Conservation (phyloP, 2,888 invertebrate genomes). For the Lasioglossum villosulum region DNA sequence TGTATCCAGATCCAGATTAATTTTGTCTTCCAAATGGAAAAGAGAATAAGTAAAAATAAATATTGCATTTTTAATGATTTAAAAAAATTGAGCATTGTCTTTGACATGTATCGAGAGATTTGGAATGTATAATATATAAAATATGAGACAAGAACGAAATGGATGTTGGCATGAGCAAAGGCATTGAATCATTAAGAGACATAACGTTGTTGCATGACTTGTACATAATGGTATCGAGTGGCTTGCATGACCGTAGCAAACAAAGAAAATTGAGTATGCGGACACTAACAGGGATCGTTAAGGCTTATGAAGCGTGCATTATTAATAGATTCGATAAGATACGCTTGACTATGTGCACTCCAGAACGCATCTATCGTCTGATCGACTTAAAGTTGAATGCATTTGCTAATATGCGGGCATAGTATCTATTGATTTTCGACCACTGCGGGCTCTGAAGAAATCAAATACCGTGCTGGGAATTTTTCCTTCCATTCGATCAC, state of each 20-base stretch:
- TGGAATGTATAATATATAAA: not conserved
- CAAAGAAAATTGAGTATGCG: not conserved
- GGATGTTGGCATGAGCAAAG: not conserved
- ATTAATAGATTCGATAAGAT: constrained; percentile 31
- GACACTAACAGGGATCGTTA: constrained; percentile 14
- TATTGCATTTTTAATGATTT: no score
- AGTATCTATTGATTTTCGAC: constrained; percentile 31
- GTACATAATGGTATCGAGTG: not conserved
- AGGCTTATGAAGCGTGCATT: constrained; percentile 8
- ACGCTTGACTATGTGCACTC: constrained; percentile 1
- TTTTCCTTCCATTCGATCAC: constrained; percentile 1
- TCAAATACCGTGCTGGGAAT: not conserved
- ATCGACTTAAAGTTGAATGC: constrained; percentile 16
- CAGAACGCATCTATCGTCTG: constrained; percentile 9
- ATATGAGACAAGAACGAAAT: not conserved
- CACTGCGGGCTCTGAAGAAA: not conserved
- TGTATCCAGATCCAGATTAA: no score
- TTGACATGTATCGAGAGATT: not conserved
- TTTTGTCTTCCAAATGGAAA: no score
- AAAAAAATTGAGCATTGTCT: no score
- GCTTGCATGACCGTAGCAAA: not conserved
- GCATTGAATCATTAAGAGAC: not conserved
- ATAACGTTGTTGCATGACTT: not conserved
- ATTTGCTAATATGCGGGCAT: constrained; percentile 34
- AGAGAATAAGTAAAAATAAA: no score